Evolutionary conservation across 64 coral and sea anemone genomes (phyloP), one percentile per base, ranked within the genome.

Genomic region (Montipora sp.): DNA sequence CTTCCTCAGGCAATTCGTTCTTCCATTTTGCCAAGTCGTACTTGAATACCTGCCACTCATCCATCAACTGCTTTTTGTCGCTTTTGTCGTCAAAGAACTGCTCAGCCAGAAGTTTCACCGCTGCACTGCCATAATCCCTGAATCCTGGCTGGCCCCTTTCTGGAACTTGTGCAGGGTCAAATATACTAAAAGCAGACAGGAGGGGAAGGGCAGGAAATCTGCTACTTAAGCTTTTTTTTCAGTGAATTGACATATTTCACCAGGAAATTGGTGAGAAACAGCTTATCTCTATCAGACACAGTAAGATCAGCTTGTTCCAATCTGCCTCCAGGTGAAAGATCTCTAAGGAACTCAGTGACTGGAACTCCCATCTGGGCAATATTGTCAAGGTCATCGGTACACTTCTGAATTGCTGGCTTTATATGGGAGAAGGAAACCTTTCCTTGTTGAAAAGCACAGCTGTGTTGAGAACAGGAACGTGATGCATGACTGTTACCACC

Each of bases 401-500:
- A 93, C 84, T 87, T 87, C 7, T 93, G 51, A 87, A 93, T 87
- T 45, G 83, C 91, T 87, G 83, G 83, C 47, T 87, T 6, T 60
- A 87, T 70, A 16, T 92, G 57, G 5, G 90, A 19, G 10, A 92
- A 92, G 3, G 74, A 87, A 23, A 92, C 15, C 73, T 87, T 86
- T 20, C 90, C 80, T 77, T 79, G 45, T 61, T 92, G 90, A 48
- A 92, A 92, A 0, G 90, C 70, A 85, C 90, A 67, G 57, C 90
- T 92, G 9, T 66, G 74, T 92, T 92, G 7, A 92, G 53, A 4
- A 92, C 43, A 47, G 51, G 71, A 1, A 86, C 13, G 48, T 92
- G 36, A 20, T 92, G 51, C 82, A 87, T 92, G 13, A 87, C 48
- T 51, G 82, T 87, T 0, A 92, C 81, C 57, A 87, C 75, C 2